These are phyloP conservation scores for Ptychodera flava DNA, from an alignment of 35 echinoderm and acorn worm species.

Conservation along the genomic window DNA sequence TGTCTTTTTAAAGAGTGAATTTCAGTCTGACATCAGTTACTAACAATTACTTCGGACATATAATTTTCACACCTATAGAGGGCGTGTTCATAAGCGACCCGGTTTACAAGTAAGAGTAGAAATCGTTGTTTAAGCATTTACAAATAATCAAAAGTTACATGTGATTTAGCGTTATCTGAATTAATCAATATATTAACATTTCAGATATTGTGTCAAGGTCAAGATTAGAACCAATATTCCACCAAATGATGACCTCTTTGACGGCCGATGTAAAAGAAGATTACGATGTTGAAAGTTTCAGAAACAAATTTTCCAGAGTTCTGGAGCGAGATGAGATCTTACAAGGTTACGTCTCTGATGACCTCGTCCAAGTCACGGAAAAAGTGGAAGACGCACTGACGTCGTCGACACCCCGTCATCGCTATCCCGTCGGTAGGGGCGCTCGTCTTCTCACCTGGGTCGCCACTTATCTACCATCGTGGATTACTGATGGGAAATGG, in stretches of 20 bases:
- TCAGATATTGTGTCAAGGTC: not conserved
- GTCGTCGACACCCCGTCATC: constrained; percentile 48
- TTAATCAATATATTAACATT: too few species aligned
- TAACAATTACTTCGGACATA: too few species aligned
- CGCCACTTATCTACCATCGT: constrained; percentile 46
- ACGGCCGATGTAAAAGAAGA: not conserved
- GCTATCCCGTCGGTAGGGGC: constrained; percentile 58
- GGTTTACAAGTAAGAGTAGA: too few species aligned
- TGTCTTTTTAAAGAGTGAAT: too few species aligned
- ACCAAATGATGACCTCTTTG: not conserved
- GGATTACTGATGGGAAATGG: constrained; percentile 11
- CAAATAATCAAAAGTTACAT: too few species aligned
- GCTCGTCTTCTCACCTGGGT: constrained; percentile 57
- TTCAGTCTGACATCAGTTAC: too few species aligned
- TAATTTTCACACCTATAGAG: too few species aligned
- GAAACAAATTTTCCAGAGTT: not conserved
- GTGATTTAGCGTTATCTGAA: too few species aligned
- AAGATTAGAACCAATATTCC: not conserved
- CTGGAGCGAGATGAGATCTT: not conserved
- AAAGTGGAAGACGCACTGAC: constrained; percentile 63
- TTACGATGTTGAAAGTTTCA: not conserved
- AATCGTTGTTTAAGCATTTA: too few species aligned
- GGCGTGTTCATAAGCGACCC: too few species aligned
- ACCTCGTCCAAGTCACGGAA: not conserved
- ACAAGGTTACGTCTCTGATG: not conserved